A percentile compares a stretch with the other conserved stretches of the same genome.
These are phyloP conservation scores for Pseudorasbora parva DNA, from an alignment of 2,113 vertebrate genomes.

Conservation along the genomic window DNA sequence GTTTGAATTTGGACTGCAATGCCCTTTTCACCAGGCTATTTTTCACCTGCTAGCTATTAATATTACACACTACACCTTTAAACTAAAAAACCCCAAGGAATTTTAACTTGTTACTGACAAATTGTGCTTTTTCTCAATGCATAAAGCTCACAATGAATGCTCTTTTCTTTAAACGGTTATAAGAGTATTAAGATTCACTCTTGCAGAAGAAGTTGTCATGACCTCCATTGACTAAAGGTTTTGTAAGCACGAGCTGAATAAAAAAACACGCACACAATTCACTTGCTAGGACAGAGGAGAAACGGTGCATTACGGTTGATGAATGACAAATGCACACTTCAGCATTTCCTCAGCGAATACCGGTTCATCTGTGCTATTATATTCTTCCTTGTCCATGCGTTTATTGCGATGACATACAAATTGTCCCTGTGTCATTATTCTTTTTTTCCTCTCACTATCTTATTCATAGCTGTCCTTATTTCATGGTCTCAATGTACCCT, in stretches of 20 bases:
- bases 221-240: not conserved
- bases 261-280: not conserved
- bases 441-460: not conserved
- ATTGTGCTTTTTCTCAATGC: not conserved
- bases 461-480: conserved; percentile 25
- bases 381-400: not conserved
- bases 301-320: not conserved
- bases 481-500: not conserved
- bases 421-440: not conserved
- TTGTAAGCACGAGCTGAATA: not conserved
- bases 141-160: not conserved
- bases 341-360: not conserved
- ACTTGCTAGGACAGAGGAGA: conserved; percentile 1
- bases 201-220: not conserved
- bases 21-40: no score
- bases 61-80: not conserved
- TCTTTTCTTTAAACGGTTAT: not conserved
- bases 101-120: not conserved
- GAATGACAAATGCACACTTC: conserved; percentile 11
- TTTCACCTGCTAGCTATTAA: no score
- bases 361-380: not conserved
- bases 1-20: no score
- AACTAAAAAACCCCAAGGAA: not conserved
- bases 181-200: not conserved
- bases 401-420: conserved; percentile 16